Evolutionary conservation across 2,797 vertebrate species (phyloP).

Genomic region (Decapterus maruadsi): DNA sequence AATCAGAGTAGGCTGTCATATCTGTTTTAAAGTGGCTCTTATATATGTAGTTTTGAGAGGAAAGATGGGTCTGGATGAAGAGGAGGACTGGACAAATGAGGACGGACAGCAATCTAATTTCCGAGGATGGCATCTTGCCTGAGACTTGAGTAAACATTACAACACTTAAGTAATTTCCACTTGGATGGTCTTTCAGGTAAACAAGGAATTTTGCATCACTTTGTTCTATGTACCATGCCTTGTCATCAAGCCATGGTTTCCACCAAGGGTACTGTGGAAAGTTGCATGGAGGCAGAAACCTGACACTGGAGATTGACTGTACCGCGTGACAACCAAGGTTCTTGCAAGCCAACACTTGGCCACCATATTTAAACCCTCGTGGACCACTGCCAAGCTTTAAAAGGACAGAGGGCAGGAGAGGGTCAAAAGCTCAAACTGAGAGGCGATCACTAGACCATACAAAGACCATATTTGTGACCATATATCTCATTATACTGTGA

Average conservation of each 20-base stretch:
- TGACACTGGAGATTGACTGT: slow-evolving; percentile 65
- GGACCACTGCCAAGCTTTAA: slow-evolving; percentile 50
- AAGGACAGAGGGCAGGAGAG: slow-evolving; percentile 64
- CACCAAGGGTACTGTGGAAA: slow-evolving; percentile 50
- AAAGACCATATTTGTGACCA: slow-evolving; percentile 21
- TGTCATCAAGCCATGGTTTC: not conserved
- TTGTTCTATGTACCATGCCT: not conserved
- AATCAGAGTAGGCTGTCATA: not conserved
- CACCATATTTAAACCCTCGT: slow-evolving; percentile 53
- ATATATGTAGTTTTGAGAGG: not conserved
- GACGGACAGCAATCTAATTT: not conserved
- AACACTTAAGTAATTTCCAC: not conserved
- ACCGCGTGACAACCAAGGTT: slow-evolving; percentile 52
- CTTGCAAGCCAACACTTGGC: slow-evolving; percentile 58
- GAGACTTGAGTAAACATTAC: not conserved
- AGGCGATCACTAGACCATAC: slow-evolving; percentile 35
- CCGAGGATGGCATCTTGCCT: not conserved
- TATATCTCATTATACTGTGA: not conserved
- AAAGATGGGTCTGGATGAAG: not conserved
- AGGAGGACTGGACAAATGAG: not conserved
- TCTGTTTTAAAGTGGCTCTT: not conserved
- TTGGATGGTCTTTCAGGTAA: not conserved
- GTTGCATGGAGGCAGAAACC: slow-evolving; percentile 69
- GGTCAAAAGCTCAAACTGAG: slow-evolving; percentile 50
- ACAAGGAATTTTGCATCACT: slow-evolving; percentile 1